phyloP scores from a whole-genome alignment of 92 coral and sea anemone species.

The Nematostella vectensis region DNA sequence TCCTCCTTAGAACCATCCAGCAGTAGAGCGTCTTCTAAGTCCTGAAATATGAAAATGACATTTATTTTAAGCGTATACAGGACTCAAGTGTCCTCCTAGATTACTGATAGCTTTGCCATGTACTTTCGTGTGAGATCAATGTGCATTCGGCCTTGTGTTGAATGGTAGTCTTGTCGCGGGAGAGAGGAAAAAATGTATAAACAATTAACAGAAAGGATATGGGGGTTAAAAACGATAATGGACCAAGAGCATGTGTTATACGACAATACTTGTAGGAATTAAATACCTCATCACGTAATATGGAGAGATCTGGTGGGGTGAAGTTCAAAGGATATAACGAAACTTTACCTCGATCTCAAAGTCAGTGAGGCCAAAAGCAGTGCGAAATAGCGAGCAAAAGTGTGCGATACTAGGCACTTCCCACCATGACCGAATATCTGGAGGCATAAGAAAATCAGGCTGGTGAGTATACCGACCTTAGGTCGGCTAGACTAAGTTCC shows the following conservation, averaged over 20 bases:
- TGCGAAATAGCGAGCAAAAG: conserved; percentile 97
- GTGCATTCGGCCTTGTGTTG: not conserved
- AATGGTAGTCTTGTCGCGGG: too few relatives aligned
- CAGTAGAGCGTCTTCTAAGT: conserved; percentile 91
- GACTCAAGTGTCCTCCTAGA: not conserved
- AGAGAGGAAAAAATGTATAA: too few relatives aligned
- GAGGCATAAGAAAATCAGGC: conserved; percentile 48
- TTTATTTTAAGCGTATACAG: not conserved
- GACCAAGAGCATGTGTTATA: not conserved
- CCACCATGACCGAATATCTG: conserved; percentile 99
- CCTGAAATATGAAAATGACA: conserved; percentile 29
- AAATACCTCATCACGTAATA: conserved; percentile 16
- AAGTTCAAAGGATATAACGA: conserved; percentile 34
- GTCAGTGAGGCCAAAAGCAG: conserved; percentile 98
- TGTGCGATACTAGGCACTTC: conserved; percentile 98
- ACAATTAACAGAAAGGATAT: not conserved
- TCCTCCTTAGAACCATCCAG: conserved; percentile 83
- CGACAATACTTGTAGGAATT: conserved; percentile 5
- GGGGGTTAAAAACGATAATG: not conserved
- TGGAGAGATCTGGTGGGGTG: conserved; percentile 17
- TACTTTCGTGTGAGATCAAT: not conserved
- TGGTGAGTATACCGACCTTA: conserved; percentile 42
- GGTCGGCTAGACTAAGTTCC: conserved; percentile 37
- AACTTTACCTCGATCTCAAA: conserved; percentile 95
- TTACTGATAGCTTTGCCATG: not conserved